These are phyloP conservation scores for Drosophila trichaetosa DNA, from an alignment of 2,888 invertebrate genomes.

Conservation along the genomic window DNA sequence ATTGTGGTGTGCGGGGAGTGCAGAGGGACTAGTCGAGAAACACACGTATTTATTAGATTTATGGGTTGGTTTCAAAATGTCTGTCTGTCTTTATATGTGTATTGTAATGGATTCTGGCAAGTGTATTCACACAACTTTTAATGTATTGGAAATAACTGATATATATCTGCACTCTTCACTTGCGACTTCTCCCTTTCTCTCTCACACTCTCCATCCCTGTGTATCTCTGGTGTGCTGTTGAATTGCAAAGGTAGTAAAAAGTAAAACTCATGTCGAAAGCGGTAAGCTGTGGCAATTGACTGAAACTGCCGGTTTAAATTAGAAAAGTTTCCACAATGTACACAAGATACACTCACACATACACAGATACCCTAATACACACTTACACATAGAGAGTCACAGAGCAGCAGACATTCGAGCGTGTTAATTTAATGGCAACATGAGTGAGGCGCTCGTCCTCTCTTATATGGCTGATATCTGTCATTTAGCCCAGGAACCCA, in stretches of 20 bases:
- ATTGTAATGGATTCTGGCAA: conserved; percentile 73
- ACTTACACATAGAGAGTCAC: neutral
- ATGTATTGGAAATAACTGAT: conserved; percentile 76
- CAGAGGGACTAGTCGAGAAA: conserved; percentile 45
- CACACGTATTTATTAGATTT: conserved; percentile 79
- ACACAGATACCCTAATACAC: neutral
- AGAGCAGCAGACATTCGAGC: conserved; percentile 59
- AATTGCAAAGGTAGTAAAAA: conserved; percentile 68
- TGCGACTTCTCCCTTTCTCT: neutral
- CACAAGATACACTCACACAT: conserved; percentile 34
- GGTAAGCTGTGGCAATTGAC: conserved; percentile 80
- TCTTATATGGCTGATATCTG: conserved; percentile 47
- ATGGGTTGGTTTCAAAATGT: conserved; percentile 66
- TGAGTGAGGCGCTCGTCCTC: conserved; percentile 45
- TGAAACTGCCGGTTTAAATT: conserved; percentile 80
- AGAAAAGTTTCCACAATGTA: conserved; percentile 78
- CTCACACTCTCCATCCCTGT: conserved; percentile 1
- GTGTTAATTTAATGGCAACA: conserved; percentile 79
- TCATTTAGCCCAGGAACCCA: conserved; percentile 38
- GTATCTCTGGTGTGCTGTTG: conserved; percentile 25
- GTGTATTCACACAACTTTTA: conserved; percentile 80
- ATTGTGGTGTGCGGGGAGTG: conserved; percentile 2
- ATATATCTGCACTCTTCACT: conserved; percentile 30
- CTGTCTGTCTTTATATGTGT: conserved; percentile 36
- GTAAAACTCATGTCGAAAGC: conserved; percentile 79